Conservation (phyloP, 2,888 invertebrate species). For the Tetragonula carbonaria region DNA sequence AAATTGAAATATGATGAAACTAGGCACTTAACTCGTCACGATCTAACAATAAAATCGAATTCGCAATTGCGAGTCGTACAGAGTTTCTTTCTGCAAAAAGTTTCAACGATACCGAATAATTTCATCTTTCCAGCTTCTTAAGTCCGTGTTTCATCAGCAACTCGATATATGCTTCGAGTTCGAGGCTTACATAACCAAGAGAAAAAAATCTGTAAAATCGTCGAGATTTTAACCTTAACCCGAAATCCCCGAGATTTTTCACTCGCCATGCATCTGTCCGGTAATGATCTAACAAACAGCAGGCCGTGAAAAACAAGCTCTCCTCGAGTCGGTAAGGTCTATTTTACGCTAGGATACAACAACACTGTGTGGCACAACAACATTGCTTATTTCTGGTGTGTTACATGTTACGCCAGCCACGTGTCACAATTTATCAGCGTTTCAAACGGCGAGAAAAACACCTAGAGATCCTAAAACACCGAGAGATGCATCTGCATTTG, state of each 20-base stretch:
- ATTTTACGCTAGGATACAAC: background rate
- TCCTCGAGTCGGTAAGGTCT: background rate
- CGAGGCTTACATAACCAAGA: background rate
- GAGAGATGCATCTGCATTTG: conserved; percentile 17
- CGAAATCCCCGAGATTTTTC: background rate
- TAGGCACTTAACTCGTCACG: too few species aligned
- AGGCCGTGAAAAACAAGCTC: background rate
- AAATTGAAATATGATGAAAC: too few species aligned
- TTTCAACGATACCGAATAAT: background rate
- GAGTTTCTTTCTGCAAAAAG: too few species aligned
- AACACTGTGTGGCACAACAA: too few species aligned
- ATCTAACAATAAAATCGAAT: too few species aligned
- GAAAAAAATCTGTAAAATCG: background rate
- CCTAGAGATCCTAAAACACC: background rate
- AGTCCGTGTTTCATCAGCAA: background rate
- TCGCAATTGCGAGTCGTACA: too few species aligned
- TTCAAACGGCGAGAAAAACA: conserved; percentile 15
- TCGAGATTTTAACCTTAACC: background rate
- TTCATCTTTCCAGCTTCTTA: background rate
- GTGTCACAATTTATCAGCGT: conserved; percentile 21
- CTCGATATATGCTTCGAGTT: background rate
- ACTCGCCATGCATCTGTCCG: background rate
- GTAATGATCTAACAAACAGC: background rate
- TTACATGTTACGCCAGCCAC: conserved; percentile 7
- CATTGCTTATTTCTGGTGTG: conserved; percentile 12